Evolutionary conservation across 2,797 vertebrate species (phyloP).

Genomic region (Tarsius wallacei): DNA sequence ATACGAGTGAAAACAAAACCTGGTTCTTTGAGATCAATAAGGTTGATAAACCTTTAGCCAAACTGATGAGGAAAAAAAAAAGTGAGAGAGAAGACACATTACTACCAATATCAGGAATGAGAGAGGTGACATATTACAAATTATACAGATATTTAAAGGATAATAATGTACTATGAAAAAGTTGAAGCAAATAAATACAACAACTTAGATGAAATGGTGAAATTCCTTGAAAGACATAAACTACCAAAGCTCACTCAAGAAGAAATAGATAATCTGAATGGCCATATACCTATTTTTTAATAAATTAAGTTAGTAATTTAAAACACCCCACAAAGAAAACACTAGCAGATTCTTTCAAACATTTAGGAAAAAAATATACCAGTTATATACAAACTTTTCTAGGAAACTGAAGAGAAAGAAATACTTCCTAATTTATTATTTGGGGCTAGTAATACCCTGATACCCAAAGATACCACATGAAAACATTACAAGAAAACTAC

Average conservation of each 20-base stretch:
- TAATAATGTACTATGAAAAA: conserved; percentile 35
- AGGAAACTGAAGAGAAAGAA: conserved; percentile 43
- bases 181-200: conserved; percentile 14
- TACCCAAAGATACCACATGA: not conserved
- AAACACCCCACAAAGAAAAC: conserved; percentile 40
- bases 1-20: conserved; percentile 18
- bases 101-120: conserved; percentile 27
- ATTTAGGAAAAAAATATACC: not conserved
- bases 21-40: conserved; percentile 32
- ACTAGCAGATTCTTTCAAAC: conserved; percentile 18
- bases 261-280: conserved; percentile 31
- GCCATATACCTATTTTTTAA: not conserved
- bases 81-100: not conserved
- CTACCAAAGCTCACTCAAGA: conserved; percentile 1
- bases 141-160: conserved; percentile 27
- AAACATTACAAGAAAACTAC: conserved; percentile 11
- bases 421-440: conserved; percentile 36
- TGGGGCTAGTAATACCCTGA: conserved; percentile 1
- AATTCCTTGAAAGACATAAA: conserved; percentile 45
- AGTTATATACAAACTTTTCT: not conserved
- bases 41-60: conserved; percentile 22
- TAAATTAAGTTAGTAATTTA: conserved; percentile 28
- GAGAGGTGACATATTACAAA: not conserved
- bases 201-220: conserved; percentile 24
- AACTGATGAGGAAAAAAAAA: not conserved